These are phyloP conservation scores for Gymnogyps californianus DNA, from an alignment of 2,113 vertebrate genomes.

Conservation along the genomic window DNA sequence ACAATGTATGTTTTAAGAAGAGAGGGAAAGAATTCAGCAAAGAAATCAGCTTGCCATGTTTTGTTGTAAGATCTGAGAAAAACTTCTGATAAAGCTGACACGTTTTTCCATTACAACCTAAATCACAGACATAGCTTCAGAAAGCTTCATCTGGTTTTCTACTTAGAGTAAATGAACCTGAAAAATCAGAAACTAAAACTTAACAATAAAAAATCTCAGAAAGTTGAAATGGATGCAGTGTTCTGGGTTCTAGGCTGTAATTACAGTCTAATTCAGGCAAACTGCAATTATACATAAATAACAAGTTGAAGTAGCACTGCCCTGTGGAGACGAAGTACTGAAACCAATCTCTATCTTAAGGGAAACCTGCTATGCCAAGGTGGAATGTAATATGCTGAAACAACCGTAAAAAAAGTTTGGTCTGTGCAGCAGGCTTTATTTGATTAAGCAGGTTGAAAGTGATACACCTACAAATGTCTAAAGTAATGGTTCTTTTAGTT, in stretches of 20 bases:
- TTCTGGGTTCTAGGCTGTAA: constrained; percentile 25
- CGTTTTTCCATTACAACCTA: neutral
- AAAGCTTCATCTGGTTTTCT: neutral
- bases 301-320: neutral
- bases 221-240: neutral
- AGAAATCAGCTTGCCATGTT: neutral
- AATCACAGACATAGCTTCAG: neutral
- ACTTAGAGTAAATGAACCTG: neutral
- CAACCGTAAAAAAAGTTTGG: neutral
- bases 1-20: constrained; percentile 7
- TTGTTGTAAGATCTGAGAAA: neutral
- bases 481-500: neutral
- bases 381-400: neutral
- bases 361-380: neutral
- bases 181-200: neutral
- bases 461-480: neutral
- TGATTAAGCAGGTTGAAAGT: neutral
- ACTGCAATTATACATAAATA: constrained; percentile 27
- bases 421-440: neutral
- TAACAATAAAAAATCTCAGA: neutral
- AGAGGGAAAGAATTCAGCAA: neutral
- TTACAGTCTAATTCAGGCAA: constrained; percentile 26
- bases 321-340: neutral
- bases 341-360: neutral
- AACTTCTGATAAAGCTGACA: neutral